These are phyloP conservation scores for Ephydatia muelleri DNA, from an alignment of 37 sponge, comb jelly and placozoan genomes.

Conservation along the genomic window DNA sequence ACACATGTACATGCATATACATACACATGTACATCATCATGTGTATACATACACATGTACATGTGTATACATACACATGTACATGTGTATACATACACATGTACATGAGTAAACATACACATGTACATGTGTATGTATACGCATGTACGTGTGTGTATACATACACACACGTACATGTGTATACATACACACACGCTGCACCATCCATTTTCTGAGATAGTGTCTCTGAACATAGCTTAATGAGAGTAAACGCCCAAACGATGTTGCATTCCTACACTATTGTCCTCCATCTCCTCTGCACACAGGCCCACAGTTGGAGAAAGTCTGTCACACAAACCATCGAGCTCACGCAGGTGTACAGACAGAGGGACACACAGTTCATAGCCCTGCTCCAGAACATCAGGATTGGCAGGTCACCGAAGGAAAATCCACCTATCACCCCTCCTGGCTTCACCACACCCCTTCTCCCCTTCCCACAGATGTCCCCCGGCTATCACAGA, in stretches of 20 bases:
- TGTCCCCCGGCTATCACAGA: constrained; percentile 61
- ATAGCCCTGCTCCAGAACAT: constrained; percentile 82
- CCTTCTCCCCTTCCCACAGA: constrained; percentile 10
- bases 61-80: background rate
- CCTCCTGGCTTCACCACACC: background rate
- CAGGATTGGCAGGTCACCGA: constrained; percentile 69
- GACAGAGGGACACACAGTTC: constrained; percentile 80
- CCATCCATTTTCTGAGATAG: background rate
- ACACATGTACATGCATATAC: too few relatives aligned
- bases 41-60: too few relatives aligned
- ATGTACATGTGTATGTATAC: background rate
- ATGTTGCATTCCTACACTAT: too few relatives aligned
- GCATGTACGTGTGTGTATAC: background rate
- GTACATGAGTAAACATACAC: background rate
- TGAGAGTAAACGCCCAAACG: background rate
- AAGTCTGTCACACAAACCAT: constrained; percentile 59
- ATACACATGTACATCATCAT: too few relatives aligned
- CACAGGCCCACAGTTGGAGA: constrained; percentile 76
- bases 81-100: background rate
- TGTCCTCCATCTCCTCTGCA: background rate
- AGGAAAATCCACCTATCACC: background rate
- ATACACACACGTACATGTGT: constrained; percentile 6
- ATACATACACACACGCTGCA: background rate
- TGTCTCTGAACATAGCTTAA: background rate
- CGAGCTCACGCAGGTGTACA: constrained; percentile 67